phyloP scores from a whole-genome alignment of 2,113 vertebrate genomes.

The Eubucco bourcierii region DNA sequence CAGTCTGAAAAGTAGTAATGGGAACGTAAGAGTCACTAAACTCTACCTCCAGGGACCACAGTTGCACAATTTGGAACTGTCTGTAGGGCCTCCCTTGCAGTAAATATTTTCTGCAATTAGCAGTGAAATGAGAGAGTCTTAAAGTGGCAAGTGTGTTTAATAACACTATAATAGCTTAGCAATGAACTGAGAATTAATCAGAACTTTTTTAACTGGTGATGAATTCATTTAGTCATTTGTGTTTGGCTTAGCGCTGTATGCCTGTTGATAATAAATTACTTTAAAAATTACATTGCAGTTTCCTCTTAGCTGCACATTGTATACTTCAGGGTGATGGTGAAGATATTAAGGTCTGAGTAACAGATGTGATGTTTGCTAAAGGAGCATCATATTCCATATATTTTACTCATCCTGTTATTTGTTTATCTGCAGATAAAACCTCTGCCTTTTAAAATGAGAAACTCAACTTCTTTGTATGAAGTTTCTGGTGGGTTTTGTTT shows the following conservation, averaged over 20 bases:
- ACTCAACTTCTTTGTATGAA: not conserved
- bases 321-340: constrained; percentile 36
- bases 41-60: not conserved
- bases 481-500: not conserved
- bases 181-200: constrained; percentile 50
- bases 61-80: not conserved
- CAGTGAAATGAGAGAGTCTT: constrained; percentile 4
- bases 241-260: constrained; percentile 1
- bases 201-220: constrained; percentile 38
- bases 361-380: constrained; percentile 54
- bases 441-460: constrained; percentile 1
- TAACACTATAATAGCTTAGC: constrained; percentile 4
- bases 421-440: constrained; percentile 32
- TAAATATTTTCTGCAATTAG: constrained; percentile 11
- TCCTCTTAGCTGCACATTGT: constrained; percentile 51
- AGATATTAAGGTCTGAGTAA: constrained; percentile 66
- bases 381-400: not conserved
- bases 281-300: constrained; percentile 18
- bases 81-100: not conserved
- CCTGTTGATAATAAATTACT: constrained; percentile 32
- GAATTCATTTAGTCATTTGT: constrained; percentile 47
- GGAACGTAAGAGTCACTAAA: not conserved
- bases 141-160: constrained; percentile 1
- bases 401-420: constrained; percentile 44
- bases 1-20: not conserved